Base-by-base conservation (phyloP, 2,888 invertebrate species). In the Chloroclysta siterata region DNA sequence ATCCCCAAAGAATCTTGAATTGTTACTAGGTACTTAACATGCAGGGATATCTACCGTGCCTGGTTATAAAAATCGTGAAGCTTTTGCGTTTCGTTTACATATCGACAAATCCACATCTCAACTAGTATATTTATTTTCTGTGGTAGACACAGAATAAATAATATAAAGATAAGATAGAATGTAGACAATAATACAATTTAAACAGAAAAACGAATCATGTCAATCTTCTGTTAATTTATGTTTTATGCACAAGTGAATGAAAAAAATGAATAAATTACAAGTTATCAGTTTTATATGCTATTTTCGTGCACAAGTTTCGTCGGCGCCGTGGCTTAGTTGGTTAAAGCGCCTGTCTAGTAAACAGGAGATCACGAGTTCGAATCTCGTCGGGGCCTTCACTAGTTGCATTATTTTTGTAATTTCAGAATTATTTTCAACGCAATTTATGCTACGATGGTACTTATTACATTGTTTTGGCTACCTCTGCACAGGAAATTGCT, bases 301-400 rank as follows among this genome's bases (percentile, higher is more conserved):
- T 28, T 39, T 61, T 61, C 28, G 28, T n/a, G 8, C 0, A 0
- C 0, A 0, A 0, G 5, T 2, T 0, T 15, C 50, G 61, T 51
- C 51, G 87, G 90, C 89, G 87, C 89, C 90, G 89, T 90, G 89
- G 90, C 90, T 90, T 88, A 89, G 87, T 89, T 89, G 90, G 89
- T 89, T 89, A 89, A 89, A 89, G 89, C 90, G 90, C 90, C 91
- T 90, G 91, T 91, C 90, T 90, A 90, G 90, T 90, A 90, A 90
- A 90, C 90, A 90, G 90, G 90, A 90, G 90, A 90, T 90, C 89
- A 79, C 76, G 89, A 90, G 89, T 90, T 90, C 90, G 89, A 90
- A 90, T 90, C 90, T 89, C 88, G 89, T 79, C 89, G 90, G 90
- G 88, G 90, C 90, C 90, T 90, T 56, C 14, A 17, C 10, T 17